Conservation (phyloP, 2,888 invertebrate species). For the Orthosia cruda region DNA sequence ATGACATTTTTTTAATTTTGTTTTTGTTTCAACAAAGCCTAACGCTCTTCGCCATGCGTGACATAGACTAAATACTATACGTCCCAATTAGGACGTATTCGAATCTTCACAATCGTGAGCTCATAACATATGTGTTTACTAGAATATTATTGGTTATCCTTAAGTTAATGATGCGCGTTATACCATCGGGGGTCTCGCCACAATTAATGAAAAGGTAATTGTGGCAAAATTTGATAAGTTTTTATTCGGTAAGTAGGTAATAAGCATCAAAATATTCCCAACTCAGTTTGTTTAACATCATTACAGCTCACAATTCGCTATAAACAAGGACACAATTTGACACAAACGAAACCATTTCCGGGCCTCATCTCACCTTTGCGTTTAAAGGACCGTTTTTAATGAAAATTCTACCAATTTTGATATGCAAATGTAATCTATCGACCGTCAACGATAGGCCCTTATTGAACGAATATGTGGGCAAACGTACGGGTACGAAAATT, state of each 20-base stretch:
- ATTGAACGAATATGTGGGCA: conserved; percentile 41
- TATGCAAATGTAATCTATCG: conserved; percentile 68
- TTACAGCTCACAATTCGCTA: neutral
- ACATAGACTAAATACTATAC: no score
- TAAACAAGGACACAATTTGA: conserved; percentile 20
- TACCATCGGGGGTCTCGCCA: no score
- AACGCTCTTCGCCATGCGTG: no score
- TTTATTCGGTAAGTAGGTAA: neutral
- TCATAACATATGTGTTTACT: no score
- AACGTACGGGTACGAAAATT: conserved; percentile 1
- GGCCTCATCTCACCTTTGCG: conserved; percentile 50
- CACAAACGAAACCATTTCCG: conserved; percentile 48
- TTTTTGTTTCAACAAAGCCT: no score
- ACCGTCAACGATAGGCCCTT: conserved; percentile 45
- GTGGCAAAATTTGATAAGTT: no score
- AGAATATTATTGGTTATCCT: no score
- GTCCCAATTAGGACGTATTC: no score
- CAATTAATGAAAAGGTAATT: no score
- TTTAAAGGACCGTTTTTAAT: conserved; percentile 69
- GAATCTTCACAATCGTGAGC: no score
- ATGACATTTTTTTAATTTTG: no score
- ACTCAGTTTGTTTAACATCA: neutral
- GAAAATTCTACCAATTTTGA: conserved; percentile 69
- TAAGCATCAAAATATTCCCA: neutral
- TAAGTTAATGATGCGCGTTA: no score